Evolutionary conservation across 2,888 invertebrate species (phyloP), one percentile per base, ranked within the genome.

Genomic region (Brenthis hecate): DNA sequence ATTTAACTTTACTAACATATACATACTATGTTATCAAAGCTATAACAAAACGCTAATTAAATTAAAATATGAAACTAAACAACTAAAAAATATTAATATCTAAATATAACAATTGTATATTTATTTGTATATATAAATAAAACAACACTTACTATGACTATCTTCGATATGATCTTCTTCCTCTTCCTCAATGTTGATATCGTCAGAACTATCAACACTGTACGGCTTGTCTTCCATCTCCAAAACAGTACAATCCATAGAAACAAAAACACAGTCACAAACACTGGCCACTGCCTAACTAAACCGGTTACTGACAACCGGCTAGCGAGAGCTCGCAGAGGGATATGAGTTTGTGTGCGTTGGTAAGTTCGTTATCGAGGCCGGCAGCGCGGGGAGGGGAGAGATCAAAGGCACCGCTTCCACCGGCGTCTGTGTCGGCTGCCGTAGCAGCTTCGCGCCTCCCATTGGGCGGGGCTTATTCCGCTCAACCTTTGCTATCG

Each of bases 241-340:
- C 86, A 87, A 81, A 75, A 78, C 82, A 78, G 77, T 79, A 80
- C 82, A 83, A 87, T 88, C 86, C 86, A 87, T 86, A 80, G 80
- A 83, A 83, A 84, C 84, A 82, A 74, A 69, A 70, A 70, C 85
- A 85, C 91, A 90, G 82, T 83, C 87, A 89, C 86, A 82, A 76
- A 75, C 77, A 83, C 83, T 82, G 84, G 80, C 87, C 85, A 76
- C 86, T 84, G 85, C 85, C 87, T 85, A 79, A 75, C 81, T 82
- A 87, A 91, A 92, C 92, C 87, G 91, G 92, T 91, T 89, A 84
- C 86, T 87, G 88, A 91, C 91, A 90, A 91, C 92, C 90, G 86
- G 89, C 90, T 90, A 85, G 87, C 78, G 79, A 84, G 92, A 91
- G 91, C 88, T 88, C 92, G 87, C 89, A 88, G 84, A 86, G 89